Conservation (phyloP, 2,797 vertebrate species). For the Prunella strophiata region DNA sequence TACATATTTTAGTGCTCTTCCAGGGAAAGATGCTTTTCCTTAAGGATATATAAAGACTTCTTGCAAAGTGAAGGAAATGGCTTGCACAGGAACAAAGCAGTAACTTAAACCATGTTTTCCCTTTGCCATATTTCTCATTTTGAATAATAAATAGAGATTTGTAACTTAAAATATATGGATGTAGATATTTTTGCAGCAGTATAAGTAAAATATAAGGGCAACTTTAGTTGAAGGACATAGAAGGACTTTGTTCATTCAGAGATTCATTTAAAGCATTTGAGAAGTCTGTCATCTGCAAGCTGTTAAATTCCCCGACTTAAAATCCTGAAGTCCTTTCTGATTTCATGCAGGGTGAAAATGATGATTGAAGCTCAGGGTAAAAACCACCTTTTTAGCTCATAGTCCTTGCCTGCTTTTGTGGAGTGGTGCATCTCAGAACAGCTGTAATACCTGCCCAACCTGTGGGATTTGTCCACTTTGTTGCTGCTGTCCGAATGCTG, state of each 20-base stretch:
- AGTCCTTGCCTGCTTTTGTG: not conserved
- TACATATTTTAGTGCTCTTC: not conserved
- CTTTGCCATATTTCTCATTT: not conserved
- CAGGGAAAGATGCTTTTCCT: not conserved
- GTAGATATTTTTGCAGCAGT: not conserved
- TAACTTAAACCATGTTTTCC: not conserved
- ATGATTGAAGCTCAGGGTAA: not conserved
- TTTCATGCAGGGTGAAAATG: constrained; percentile 10
- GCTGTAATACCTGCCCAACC: not conserved
- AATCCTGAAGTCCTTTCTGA: constrained; percentile 28
- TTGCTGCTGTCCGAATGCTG: not conserved
- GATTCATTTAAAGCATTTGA: constrained; percentile 37
- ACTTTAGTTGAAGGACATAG: constrained; percentile 31
- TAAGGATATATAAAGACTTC: not conserved
- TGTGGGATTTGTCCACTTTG: not conserved
- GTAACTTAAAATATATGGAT: not conserved
- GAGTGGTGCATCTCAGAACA: not conserved
- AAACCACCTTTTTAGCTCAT: not conserved
- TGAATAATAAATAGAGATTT: constrained; percentile 15
- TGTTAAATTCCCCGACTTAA: constrained; percentile 20
- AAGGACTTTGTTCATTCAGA: constrained; percentile 24
- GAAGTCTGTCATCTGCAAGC: constrained; percentile 37
- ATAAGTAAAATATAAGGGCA: not conserved
- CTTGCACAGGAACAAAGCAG: not conserved
- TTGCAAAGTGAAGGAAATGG: constrained; percentile 1